Conservation (phyloP, 2,797 vertebrate species). For the Fistularia commersonii region DNA sequence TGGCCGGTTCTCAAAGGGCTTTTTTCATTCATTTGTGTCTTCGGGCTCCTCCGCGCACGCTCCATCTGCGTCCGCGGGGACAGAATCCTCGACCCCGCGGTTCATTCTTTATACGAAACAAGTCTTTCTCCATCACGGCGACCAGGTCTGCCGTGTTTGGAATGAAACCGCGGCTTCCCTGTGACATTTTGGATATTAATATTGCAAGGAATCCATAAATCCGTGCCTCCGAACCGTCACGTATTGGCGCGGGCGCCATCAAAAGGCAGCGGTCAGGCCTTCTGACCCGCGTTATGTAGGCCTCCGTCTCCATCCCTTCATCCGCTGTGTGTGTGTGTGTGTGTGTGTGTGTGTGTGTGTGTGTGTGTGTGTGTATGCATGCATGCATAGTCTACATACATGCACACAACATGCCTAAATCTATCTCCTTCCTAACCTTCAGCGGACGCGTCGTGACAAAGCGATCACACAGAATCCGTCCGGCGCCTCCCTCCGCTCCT, state of each 20-base stretch:
- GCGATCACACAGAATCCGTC: conserved; percentile 62
- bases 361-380: conserved; percentile 3
- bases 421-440: conserved; percentile 54
- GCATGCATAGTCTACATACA: not conserved
- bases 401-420: conserved; percentile 16
- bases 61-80: conserved; percentile 39
- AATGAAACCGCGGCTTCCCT: conserved; percentile 55
- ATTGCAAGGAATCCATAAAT: conserved; percentile 65
- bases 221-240: conserved; percentile 30
- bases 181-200: conserved; percentile 76
- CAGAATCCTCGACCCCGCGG: conserved; percentile 27
- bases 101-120: conserved; percentile 62
- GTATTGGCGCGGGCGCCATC: conserved; percentile 45
- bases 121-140: conserved; percentile 34
- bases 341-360: conserved; percentile 26
- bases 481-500: conserved; percentile 34
- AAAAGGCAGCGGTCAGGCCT: conserved; percentile 51
- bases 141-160: conserved; percentile 25
- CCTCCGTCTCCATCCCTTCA: conserved; percentile 10
- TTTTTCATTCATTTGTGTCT: too few relatives aligned
- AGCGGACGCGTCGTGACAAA: conserved; percentile 45
- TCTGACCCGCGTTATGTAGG: conserved; percentile 36
- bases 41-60: not conserved
- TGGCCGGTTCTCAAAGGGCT: too few relatives aligned
- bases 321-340: conserved; percentile 17